Percentiles rank a stretch among this genome's conserved stretches.
Evolutionary conservation across 2,113 vertebrate genomes (phyloP).

Genomic region (Scomber japonicus): DNA sequence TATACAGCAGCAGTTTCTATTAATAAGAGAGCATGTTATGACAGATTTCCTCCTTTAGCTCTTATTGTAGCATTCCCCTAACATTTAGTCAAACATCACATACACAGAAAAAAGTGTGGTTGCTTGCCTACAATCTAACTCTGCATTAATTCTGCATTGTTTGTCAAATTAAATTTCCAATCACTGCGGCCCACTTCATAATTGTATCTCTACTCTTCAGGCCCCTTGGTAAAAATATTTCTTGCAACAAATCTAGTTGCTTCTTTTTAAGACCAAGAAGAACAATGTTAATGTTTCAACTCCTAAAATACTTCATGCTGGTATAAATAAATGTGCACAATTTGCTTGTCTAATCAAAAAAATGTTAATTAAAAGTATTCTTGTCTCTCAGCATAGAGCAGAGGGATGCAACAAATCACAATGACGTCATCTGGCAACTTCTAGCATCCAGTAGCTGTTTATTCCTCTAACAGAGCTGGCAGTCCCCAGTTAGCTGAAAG

Average conservation of each 20-base stretch:
- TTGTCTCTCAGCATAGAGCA: constrained; percentile 12
- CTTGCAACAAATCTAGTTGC: too few relatives aligned
- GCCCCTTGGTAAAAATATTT: too few relatives aligned
- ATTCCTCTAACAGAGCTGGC: constrained; percentile 27
- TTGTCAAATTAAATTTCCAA: neutral
- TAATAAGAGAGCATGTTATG: neutral
- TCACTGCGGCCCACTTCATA: neutral
- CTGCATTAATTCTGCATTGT: neutral
- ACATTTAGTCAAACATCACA: constrained; percentile 7
- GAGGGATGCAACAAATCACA: constrained; percentile 18
- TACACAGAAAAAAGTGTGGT: neutral
- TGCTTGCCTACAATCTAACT: neutral
- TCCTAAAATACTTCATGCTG: too few relatives aligned
- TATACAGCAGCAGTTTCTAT: too few relatives aligned
- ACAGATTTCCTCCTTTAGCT: neutral
- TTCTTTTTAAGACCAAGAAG: too few relatives aligned
- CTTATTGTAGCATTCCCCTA: neutral
- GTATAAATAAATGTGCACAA: too few relatives aligned
- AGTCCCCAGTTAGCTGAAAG: constrained; percentile 46
- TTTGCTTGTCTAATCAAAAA: too few relatives aligned
- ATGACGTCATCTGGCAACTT: constrained; percentile 52
- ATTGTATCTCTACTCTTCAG: too few relatives aligned
- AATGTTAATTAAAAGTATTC: too few relatives aligned
- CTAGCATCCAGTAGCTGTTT: constrained; percentile 17
- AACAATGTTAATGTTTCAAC: neutral